Percentiles rank a stretch among this genome's conserved stretches.
Evolutionary conservation across 2,797 vertebrate species (phyloP).

Genomic region (Phoebastria nigripes): DNA sequence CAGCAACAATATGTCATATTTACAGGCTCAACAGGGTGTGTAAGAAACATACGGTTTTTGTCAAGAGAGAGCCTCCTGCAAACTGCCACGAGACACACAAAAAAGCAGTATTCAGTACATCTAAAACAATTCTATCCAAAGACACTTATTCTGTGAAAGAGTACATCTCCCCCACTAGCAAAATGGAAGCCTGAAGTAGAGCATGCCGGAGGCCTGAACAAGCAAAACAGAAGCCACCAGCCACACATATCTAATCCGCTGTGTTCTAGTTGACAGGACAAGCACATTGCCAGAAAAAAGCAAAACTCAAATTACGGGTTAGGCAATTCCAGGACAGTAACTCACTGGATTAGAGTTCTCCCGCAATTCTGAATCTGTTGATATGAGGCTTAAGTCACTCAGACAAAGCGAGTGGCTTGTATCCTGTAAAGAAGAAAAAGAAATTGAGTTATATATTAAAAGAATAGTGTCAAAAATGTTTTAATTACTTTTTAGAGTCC

Average conservation of each 20-base stretch:
- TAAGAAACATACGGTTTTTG: not conserved
- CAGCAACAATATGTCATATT: not conserved
- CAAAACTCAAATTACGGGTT: not conserved
- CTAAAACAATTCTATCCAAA: not conserved
- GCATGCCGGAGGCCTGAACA: not conserved
- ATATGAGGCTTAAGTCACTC: slow-evolving; percentile 96
- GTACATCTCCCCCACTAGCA: fast-evolving
- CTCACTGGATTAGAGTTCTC: slow-evolving; percentile 91
- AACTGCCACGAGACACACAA: not conserved
- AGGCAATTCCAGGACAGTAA: not conserved
- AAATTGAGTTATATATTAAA: not conserved
- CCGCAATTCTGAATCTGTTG: slow-evolving; percentile 91
- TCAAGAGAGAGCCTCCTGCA: not conserved
- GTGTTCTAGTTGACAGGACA: not conserved
- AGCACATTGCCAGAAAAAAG: not conserved
- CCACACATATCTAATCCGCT: not conserved
- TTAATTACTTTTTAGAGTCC: not conserved
- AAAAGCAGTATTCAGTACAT: not conserved
- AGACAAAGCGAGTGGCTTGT: slow-evolving; percentile 96
- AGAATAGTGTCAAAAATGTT: not conserved
- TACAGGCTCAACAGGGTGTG: not conserved
- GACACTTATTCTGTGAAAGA: not conserved
- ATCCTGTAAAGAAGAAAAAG: slow-evolving; percentile 79
- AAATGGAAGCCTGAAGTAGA: not conserved
- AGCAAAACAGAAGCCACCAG: not conserved